phyloP scores from a whole-genome alignment of 2,113 vertebrate species.

The Oryzias melastigma region DNA sequence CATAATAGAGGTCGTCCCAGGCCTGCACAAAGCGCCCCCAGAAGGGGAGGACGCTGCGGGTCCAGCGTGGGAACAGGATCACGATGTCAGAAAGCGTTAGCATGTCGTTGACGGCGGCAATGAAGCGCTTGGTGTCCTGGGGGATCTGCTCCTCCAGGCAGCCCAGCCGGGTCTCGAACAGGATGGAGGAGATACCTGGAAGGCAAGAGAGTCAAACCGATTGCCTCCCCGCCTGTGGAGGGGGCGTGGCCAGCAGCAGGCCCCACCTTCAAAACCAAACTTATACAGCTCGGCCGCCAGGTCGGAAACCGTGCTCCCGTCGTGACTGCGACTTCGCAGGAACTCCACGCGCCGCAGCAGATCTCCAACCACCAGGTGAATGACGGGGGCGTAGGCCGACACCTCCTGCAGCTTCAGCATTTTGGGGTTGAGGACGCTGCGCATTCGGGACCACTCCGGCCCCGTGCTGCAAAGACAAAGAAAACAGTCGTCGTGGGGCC shows the following conservation, averaged over 20 bases:
- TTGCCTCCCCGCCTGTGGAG: neutral
- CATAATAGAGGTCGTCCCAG: conserved; percentile 77
- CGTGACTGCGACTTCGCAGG: conserved; percentile 61
- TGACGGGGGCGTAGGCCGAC: conserved; percentile 47
- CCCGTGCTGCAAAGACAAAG: conserved; percentile 54
- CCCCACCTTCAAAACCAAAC: conserved; percentile 80
- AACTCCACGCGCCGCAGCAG: conserved; percentile 69
- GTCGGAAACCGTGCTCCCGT: conserved; percentile 60
- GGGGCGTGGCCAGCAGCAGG: neutral
- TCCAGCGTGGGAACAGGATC: conserved; percentile 73
- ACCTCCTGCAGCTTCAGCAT: conserved; percentile 74
- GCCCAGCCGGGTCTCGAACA: conserved; percentile 79
- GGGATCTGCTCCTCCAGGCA: conserved; percentile 78
- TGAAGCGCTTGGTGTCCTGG: conserved; percentile 71
- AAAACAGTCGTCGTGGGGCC: neutral
- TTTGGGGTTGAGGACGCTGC: conserved; percentile 74
- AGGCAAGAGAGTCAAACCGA: neutral
- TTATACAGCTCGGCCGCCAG: conserved; percentile 75
- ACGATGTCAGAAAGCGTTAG: conserved; percentile 57
- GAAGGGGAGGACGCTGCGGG: conserved; percentile 65
- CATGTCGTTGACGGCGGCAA: conserved; percentile 66
- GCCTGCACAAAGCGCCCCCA: conserved; percentile 75
- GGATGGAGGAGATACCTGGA: conserved; percentile 72
- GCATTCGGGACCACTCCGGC: conserved; percentile 71
- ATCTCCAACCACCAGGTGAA: conserved; percentile 75